phyloP scores from a whole-genome alignment of 2,888 invertebrate species.

The Dolomedes plantarius region DNA sequence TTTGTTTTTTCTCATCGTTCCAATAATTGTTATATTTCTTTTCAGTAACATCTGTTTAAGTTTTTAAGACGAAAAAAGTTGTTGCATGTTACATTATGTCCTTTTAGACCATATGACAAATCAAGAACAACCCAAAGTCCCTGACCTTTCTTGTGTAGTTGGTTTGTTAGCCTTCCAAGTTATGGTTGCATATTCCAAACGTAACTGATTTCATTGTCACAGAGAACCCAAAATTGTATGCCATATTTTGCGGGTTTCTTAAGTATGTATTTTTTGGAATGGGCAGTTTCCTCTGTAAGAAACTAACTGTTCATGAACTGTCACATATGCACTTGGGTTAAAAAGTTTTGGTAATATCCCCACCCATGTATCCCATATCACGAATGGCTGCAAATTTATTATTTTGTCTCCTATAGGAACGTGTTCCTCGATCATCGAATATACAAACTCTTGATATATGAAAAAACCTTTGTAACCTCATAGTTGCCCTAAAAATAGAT shows the following conservation, averaged over 20 bases:
- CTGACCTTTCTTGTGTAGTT: neutral
- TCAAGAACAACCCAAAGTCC: conserved; percentile 4
- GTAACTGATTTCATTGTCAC: neutral
- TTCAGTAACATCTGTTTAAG: conserved; percentile 9
- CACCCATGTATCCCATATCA: too few species aligned
- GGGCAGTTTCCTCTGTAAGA: conserved; percentile 73
- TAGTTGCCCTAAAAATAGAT: too few species aligned
- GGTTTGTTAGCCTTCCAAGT: neutral
- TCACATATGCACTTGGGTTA: conserved; percentile 64
- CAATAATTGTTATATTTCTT: neutral
- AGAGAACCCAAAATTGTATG: conserved; percentile 73
- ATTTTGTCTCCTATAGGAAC: too few species aligned
- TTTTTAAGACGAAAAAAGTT: conserved; percentile 18
- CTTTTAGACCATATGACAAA: conserved; percentile 2
- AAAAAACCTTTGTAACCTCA: too few species aligned
- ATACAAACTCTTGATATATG: too few species aligned
- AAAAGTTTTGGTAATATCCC: neutral
- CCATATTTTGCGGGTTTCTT: conserved; percentile 76
- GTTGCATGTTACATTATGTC: neutral
- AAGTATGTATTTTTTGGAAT: conserved; percentile 74
- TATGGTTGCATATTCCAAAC: conserved; percentile 1
- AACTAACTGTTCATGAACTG: conserved; percentile 75
- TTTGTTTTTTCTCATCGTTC: neutral
- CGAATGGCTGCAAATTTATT: too few species aligned
- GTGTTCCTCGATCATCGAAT: too few species aligned